Percentiles rank a stretch among this genome's conserved stretches.
Conservation (phyloP, 2,113 vertebrate species). For the Macaca nemestrina region DNA sequence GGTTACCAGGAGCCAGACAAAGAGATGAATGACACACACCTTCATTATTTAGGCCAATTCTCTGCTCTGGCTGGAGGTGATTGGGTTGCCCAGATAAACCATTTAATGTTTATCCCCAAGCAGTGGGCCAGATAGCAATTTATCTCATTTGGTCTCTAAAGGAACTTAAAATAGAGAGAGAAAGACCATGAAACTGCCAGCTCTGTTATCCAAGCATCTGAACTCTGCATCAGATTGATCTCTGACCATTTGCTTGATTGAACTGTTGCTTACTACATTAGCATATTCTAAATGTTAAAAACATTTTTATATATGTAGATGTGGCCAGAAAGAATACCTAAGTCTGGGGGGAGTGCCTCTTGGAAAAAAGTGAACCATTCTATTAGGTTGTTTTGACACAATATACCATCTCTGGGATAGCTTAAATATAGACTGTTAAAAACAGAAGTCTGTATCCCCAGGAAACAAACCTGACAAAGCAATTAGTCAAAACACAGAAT, state of each 20-base stretch:
- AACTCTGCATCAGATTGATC: constrained; percentile 48
- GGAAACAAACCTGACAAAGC: background rate
- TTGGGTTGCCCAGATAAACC: constrained; percentile 73
- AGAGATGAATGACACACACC: constrained; percentile 79
- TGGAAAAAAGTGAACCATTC: background rate
- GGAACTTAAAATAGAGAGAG: background rate
- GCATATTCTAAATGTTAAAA: constrained; percentile 61
- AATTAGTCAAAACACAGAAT: background rate
- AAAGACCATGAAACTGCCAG: background rate
- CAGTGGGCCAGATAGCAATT: constrained; percentile 76
- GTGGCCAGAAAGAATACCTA: background rate
- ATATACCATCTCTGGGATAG: background rate
- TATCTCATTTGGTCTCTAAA: constrained; percentile 74
- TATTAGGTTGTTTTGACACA: background rate
- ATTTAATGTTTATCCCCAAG: constrained; percentile 75
- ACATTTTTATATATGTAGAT: constrained; percentile 50
- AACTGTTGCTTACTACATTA: constrained; percentile 14
- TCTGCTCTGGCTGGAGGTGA: constrained; percentile 73
- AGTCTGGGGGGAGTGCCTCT: background rate
- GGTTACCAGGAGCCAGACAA: constrained; percentile 77
- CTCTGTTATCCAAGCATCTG: constrained; percentile 52
- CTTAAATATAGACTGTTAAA: background rate
- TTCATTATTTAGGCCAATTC: constrained; percentile 79
- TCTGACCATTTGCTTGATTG: constrained; percentile 49
- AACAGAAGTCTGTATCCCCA: background rate